Percentiles rank a stretch among this genome's conserved stretches.
Conservation (phyloP, 2,888 invertebrate genomes). For the Drosophila incognita region DNA sequence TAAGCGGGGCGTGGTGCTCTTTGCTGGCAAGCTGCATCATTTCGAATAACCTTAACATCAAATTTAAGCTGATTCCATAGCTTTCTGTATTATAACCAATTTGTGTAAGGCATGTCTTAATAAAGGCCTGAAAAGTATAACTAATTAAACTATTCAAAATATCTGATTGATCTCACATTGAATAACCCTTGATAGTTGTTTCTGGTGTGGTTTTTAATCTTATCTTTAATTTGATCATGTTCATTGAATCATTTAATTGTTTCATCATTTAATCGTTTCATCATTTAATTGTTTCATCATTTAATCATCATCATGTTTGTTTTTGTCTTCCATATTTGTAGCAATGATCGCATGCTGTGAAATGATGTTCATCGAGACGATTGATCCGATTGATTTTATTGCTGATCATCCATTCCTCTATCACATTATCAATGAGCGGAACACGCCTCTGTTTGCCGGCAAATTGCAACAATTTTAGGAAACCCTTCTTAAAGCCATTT, state of each 20-base stretch:
- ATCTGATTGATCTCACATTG: neutral
- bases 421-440: conserved; percentile 7
- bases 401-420: conserved; percentile 30
- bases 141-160: neutral
- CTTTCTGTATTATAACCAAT: neutral
- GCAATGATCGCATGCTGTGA: conserved; percentile 1
- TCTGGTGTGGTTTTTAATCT: neutral
- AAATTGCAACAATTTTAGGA: conserved; percentile 28
- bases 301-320: neutral
- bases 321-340: neutral
- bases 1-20: conserved; percentile 29
- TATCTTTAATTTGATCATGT: too few species aligned
- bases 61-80: neutral
- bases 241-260: neutral
- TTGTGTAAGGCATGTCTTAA: conserved; percentile 7
- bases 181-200: neutral
- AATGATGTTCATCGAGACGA: conserved; percentile 16
- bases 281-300: too few species aligned
- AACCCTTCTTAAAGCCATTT: neutral
- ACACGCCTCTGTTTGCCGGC: conserved; percentile 22
- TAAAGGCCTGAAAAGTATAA: conserved; percentile 3
- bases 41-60: neutral
- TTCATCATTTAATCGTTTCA: too few species aligned
- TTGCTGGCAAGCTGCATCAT: conserved; percentile 37
- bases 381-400: conserved; percentile 22